These are phyloP conservation scores for Lepisosteus osseus DNA, from an alignment of 2,113 vertebrate species.

Conservation along the genomic window DNA sequence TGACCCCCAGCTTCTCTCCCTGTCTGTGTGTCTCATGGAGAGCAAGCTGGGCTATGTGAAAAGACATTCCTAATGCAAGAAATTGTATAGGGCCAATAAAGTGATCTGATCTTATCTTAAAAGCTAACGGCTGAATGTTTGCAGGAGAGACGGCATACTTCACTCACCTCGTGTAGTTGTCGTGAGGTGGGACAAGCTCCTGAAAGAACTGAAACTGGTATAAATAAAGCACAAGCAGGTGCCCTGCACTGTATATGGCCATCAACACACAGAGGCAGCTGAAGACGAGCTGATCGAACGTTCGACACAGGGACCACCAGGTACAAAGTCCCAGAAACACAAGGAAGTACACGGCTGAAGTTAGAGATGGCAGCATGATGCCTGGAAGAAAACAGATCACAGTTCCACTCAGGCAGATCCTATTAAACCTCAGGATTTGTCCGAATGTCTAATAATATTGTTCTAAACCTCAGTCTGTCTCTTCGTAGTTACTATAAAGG, in stretches of 20 bases:
- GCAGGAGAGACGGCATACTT: neutral
- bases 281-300: constrained; percentile 90
- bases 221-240: constrained; percentile 90
- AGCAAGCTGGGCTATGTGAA: too few relatives aligned
- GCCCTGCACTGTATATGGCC: constrained; percentile 94
- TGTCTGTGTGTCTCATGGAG: too few relatives aligned
- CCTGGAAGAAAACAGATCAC: constrained; percentile 59
- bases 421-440: too few relatives aligned
- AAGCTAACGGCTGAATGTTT: neutral
- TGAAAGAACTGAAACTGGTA: constrained; percentile 98
- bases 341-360: constrained; percentile 92
- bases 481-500: too few relatives aligned
- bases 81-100: too few relatives aligned
- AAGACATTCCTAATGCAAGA: too few relatives aligned
- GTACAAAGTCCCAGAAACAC: constrained; percentile 93
- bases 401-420: neutral
- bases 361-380: constrained; percentile 92
- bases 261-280: constrained; percentile 96
- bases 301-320: constrained; percentile 94
- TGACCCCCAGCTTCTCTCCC: too few relatives aligned
- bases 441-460: too few relatives aligned
- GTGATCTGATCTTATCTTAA: neutral
- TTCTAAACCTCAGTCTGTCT: too few relatives aligned
- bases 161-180: constrained; percentile 84
- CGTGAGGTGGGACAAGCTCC: constrained; percentile 75